phyloP scores from a whole-genome alignment of 2,888 invertebrate genomes.

The Busseola fusca region DNA sequence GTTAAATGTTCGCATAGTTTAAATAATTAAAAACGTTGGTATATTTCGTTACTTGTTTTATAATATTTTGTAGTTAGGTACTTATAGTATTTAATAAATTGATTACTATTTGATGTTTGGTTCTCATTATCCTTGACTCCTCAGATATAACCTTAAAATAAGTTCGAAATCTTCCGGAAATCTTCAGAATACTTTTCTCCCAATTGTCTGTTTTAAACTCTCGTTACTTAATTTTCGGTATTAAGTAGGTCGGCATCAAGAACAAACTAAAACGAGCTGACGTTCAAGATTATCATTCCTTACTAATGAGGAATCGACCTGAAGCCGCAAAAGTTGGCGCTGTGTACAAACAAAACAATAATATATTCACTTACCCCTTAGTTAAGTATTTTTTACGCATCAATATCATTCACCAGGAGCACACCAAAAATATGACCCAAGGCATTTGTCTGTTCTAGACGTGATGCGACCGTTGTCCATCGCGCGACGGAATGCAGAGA shows the following conservation, averaged over 20 bases:
- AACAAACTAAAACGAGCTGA: neutral
- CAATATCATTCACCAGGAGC: conserved; percentile 21
- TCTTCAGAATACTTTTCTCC: neutral
- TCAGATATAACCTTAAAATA: neutral
- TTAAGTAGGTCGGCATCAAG: neutral
- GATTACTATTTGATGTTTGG: conserved; percentile 36
- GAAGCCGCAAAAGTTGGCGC: neutral
- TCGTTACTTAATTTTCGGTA: neutral
- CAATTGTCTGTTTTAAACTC: neutral
- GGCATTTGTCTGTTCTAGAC: conserved; percentile 83
- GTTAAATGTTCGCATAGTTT: conserved; percentile 58
- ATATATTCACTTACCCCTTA: neutral
- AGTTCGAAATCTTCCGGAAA: neutral
- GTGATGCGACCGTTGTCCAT: conserved; percentile 71
- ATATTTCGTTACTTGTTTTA: conserved; percentile 58
- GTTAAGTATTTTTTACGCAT: conserved; percentile 23
- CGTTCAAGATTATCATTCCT: neutral
- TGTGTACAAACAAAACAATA: conserved; percentile 3
- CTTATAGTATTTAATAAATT: conserved; percentile 51
- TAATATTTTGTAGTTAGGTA: conserved; percentile 50
- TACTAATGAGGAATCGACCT: neutral
- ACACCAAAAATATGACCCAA: conserved; percentile 60
- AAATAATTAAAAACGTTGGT: conserved; percentile 49
- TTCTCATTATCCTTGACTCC: conserved; percentile 12
- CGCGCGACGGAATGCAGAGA: conserved; percentile 78